Evolutionary conservation across 2,797 vertebrate genomes (phyloP), one percentile per base, ranked within the genome.

Genomic region (Potorous gilbertii): DNA sequence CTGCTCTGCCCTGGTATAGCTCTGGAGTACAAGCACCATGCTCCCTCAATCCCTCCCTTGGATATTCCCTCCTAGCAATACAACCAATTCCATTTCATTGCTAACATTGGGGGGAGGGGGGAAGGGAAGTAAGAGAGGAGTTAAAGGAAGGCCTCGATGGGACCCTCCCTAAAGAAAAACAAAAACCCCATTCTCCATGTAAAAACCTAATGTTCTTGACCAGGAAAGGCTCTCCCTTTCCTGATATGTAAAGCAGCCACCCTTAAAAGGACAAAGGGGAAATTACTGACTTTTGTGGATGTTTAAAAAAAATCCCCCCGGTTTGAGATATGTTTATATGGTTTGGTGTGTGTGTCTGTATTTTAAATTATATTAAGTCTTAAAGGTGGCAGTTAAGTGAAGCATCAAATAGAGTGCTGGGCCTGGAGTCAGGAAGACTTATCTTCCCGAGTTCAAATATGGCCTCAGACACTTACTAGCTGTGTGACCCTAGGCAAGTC

Each of bases 161-260:
- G 94, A 95, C 81, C 96, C 97, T 96, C 62, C 91, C 94, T 93
- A 92, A 96, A 31, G 96, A 97, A 98, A 98, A 98, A 98, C 98
- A 94, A 5, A 94, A 92, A 95, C 97, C 95, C 94, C 96, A 95
- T 97, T 97, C 96, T 95, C 92, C 31, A 46, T 46, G 95, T 81
- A 94, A 97, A 96, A 96, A 96, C 96, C 34, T 90, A 98, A 98
- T 96, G 97, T 96, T 98, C 97, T 31, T 95, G 97, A 97, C 98
- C 98, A 98, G 98, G 98, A 98, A 98, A 97, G 95, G 96, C 97
- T 97, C 96, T 98, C 98, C 98, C 98, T 98, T 98, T 98, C 98
- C 98, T 98, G 98, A 98, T 95, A 98, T 98, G 98, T 98, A 98
- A 98, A 97, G 97, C 97, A 96, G 97, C 95, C 97, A 98, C 98